Evolutionary conservation across 2,888 invertebrate genomes (phyloP), one percentile per base, ranked within the genome.

Genomic region (Ectropis crepuscularia): DNA sequence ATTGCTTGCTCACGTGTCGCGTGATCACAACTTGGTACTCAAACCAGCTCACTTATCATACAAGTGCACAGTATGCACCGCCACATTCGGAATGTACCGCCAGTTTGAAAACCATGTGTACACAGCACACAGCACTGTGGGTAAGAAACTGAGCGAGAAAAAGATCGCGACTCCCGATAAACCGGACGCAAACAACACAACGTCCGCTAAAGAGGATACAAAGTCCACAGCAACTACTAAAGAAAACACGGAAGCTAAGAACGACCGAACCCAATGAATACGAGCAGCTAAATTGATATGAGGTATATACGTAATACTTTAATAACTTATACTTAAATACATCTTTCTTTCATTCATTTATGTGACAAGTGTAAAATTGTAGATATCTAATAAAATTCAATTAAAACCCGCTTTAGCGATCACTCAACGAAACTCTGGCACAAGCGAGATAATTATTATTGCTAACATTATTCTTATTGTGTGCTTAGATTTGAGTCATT

Each of bases 51-150:
- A 98, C 86, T 93, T 98, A 61, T 98, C 98, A 39, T 98, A 98
- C 94, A 98, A 98, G 88, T 98, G 98, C 89, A 98, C 98, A 9
- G 98, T 98, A 38, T 98, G 98, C 87, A 97, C 98, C 45, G 98
- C 98, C 36, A 98, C 98, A 5, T 98, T 98, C 82, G 97, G 97
- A 77, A 97, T 98, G 97, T 98, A 98, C 94, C 97, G 97, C 89
- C 96, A 97, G 80, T 98, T 98, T 78, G 98, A 98, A 85, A 98
- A 96, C 85, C 98, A 98, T 85, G 98, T 98, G 6, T 98, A 98
- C 82, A 97, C 97, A 45, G 98, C 97, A 16, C 98, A 98, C 81
- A 97, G 97, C 83, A 97, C 97, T 16, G 97, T 97, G 12, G 97
- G 97, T 45, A 97, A 97, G 80, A 95, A 97, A 5, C 88, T 87